Evolutionary conservation across 1,140 invertebrate genomes (phyloP), one percentile per base, ranked within the genome.

Genomic region (Epicauta chinensis): DNA sequence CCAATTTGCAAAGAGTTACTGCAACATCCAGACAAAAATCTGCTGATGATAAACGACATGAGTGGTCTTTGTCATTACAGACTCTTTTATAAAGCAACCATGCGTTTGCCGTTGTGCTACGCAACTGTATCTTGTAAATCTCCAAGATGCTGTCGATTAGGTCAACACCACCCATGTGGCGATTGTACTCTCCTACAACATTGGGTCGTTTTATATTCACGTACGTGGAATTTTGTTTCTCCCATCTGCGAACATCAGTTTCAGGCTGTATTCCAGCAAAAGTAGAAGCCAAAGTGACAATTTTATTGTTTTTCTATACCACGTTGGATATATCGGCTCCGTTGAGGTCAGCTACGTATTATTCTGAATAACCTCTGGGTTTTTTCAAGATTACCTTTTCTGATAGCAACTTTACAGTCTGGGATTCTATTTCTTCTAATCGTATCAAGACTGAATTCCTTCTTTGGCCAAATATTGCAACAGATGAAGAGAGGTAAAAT

Each of bases 101-200:
- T 11, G 44, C 41, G 54, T 63, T 63, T 9, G 59, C 50, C 10
- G 48, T 37, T 1, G 64, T 66, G 43, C 60, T 68, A 61, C 67
- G 71, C 16, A 71, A 67, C 59, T 50, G 56, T 30, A 71, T 68
- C 47, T 62, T 55, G 60, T 76, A 71, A 47, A 67, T 63, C 9
- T 66, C 66, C 48, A 74, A 69, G 15, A 73, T 58, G 43, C 59
- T 67, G 53, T 73, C 70, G 53, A 68, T 65, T 42, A 71, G 53
- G 43, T 74, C 69, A 16, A 74, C 72, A 17, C 71, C 73, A 32
- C 71, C 72, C 73, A 76, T 76, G 58, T 73, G 51, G 1, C 34
- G 34, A 35, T 55, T 55, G 23, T 51, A 55, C 36, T 55, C 39
- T 12, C 7, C 5, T 7, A 54, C 44, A n/a, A 54, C 36, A 37